Conservation (phyloP, 2,888 invertebrate species). For the Chirona hameri region DNA sequence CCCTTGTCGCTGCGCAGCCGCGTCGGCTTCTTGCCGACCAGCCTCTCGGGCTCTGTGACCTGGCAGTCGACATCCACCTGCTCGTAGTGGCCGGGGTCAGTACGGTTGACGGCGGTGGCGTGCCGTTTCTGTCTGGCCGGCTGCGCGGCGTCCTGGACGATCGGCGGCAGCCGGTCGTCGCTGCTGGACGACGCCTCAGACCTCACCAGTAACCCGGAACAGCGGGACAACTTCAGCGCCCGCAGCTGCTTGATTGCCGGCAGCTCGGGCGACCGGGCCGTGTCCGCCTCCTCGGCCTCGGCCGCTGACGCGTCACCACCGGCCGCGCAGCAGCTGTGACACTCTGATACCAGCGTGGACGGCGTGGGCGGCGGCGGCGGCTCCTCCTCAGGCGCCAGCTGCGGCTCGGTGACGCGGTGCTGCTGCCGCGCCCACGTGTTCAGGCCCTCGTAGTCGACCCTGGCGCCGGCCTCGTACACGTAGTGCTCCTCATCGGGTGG, state of each 20-base stretch:
- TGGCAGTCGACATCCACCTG: background rate
- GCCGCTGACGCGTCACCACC: background rate
- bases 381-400: background rate
- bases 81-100: slow-evolving; percentile 9
- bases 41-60: background rate
- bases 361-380: background rate
- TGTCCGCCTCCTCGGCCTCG: background rate
- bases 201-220: background rate
- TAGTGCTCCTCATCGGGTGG: background rate
- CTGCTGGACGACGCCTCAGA: background rate
- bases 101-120: background rate
- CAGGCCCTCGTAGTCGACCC: background rate
- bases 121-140: background rate
- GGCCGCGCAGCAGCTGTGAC: background rate
- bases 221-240: background rate
- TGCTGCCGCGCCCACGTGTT: background rate
- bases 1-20: background rate
- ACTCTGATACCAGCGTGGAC: background rate
- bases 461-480: background rate
- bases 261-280: background rate
- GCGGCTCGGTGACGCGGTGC: background rate
- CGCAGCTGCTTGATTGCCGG: slow-evolving; percentile 14
- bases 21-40: background rate
- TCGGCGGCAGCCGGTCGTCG: background rate
- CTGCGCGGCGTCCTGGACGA: background rate